Evolutionary conservation across 2,888 invertebrate species (phyloP), one percentile per base, ranked within the genome.

Genomic region (Heliothis peltigera): DNA sequence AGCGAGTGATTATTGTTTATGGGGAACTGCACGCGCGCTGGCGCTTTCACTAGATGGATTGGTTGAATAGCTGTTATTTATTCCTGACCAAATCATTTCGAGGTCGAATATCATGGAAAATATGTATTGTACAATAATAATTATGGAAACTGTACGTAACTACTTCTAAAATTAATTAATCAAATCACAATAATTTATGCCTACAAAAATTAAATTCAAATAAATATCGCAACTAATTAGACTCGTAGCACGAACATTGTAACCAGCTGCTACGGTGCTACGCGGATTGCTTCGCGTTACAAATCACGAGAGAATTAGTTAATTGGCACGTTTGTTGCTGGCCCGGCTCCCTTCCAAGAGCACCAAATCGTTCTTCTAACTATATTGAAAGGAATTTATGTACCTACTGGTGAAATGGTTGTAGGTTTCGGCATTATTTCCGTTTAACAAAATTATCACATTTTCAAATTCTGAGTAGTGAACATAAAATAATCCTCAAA

Each of bases 221-320:
- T 46, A 18, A 73, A 76, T 39, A 49, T 46, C 19, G 49, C 44
- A 51, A 42, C 49, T 77, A 63, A 63, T 67, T 60, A 60, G 62
- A 57, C 61, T 58, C 57, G 55, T 62, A 66, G 77, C 71, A 53
- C 42, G 42, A 57, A 57, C 43, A 53, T 56, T 53, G 28, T 44
- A 64, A 75, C 69, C 62, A 61, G 49, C 19, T 39, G 64, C 71
- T 73, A 73, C 74, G 53, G 39, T 54, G 75, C 71, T 74, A 74
- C 74, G 73, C 55, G 44, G 55, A 56, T 52, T 67, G 65, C 79
- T 72, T 76, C 79, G 65, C 64, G 63, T 63, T 61, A 66, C 73
- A 58, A 78, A 68, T 77, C 73, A 61, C 74, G 21, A 57, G 74
- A 65, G 77, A 64, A 68, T 72, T 73, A 59, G 52, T 67, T 77